Evolutionary conservation across 53 echinoderm and acorn worm species (phyloP), one percentile per base, ranked within the genome.

Genomic region (Arbacia lixula): DNA sequence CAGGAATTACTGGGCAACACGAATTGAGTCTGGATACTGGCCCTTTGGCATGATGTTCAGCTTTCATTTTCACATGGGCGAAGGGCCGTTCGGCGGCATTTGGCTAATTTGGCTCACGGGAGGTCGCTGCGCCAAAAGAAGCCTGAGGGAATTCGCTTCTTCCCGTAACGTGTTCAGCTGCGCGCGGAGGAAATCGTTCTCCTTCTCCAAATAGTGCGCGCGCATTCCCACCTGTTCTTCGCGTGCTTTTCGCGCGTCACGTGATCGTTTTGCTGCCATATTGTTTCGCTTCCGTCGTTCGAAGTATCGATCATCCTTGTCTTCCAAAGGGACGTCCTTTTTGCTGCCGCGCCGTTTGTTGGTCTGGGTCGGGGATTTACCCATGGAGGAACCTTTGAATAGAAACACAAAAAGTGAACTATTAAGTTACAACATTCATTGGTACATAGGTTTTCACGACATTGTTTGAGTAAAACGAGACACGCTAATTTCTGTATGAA

Each of bases 221-320:
- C 99, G 71, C 86, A 90, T 90, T 26, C 92, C 92, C 12, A 95
- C 87, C 35, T 90, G 88, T 32, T 99, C 99, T 39, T 99, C 99
- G 20, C 99, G 85, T 2, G 53, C 36, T 81, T 94, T 94, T 12
- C 94, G 87, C 27, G 92, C 89, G 38, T 99, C 99, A 57, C 99
- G 92, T 42, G 99, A 99, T 71, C 99, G 39, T 11, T 99, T 99
- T 20, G 99, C 99, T 2, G 99, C 94, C 82, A 89, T 66, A 71
- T 99, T 99, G 89, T 99, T 99, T 22, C 94, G 84, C 66, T 88
- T 92, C 28, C 99, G 51, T 19, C 94, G 76, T 35, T 99, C 99
- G 40, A 91, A 99, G 91, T 99, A 99, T 30, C 88, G 89, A 34
- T 87, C 89, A 61, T 99, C 94, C 58, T 99, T 99, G 2, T 94